Evolutionary conservation across 2,113 vertebrate species (phyloP), one percentile per base, ranked within the genome.

Genomic region (Pelobates fuscus): DNA sequence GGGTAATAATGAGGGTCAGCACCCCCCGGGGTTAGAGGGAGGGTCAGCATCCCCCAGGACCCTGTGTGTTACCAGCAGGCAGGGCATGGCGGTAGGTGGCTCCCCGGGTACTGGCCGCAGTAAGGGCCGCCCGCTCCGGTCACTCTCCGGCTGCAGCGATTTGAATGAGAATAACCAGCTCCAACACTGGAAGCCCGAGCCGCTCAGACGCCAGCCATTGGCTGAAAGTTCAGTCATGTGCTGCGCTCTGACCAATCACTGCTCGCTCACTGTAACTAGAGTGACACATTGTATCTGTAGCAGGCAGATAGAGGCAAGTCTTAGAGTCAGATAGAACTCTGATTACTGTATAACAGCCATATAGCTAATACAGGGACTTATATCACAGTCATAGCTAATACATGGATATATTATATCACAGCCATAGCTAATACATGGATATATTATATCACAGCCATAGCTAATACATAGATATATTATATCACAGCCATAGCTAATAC

Each of bases 171-270:
- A 20, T n/a, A 23, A 29, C 24, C 32, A 24, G 46, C 49, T 25
- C 52, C 26, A 5, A 18, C 52, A 12, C 27, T 24, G 46, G 24
- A 8, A 49, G 65, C 29, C 55, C 25, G 18, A 29, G 23, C 18
- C 18, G 18, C 6, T 24, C 23, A 5, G 30, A 25, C 32, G 29
- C 44, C 41, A 23, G 74, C 79, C 81, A 84, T 82, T 85, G 84
- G 84, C 72, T 57, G 69, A 68, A 78, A 80, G 80, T 81, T 81
- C 5, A 71, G 77, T 78, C 84, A 85, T 77, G 77, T 81, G 82
- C 77, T 69, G 73, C 61, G 58, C 20, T 41, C 44, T 43, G 77
- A 78, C 71, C 0, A 66, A 20, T 21, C 25, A 49, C 12, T 17
- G 12, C 4, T 14, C 6, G n/a, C 3, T 12, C 21, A 7, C 14